Conservation (phyloP, 2,113 vertebrate species). For the Haemorhous mexicanus region DNA sequence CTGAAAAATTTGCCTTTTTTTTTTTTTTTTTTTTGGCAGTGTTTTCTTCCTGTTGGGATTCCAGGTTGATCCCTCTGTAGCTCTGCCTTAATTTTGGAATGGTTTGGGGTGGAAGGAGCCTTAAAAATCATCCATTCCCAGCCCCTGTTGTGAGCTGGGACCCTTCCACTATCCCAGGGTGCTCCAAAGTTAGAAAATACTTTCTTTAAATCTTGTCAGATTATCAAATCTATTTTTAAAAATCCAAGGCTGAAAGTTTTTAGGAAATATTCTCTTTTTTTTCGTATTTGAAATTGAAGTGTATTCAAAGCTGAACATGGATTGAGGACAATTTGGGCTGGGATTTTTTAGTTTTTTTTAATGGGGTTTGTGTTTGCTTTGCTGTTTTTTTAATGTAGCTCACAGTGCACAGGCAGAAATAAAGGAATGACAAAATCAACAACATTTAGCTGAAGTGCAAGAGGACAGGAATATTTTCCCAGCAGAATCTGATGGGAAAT, state of each 20-base stretch:
- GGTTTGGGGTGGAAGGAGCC: not conserved
- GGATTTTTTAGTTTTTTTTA: not conserved
- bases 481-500: not conserved
- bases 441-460: not conserved
- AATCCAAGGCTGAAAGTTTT: not conserved
- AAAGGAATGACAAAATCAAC: not conserved
- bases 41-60: not conserved
- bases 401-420: not conserved
- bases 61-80: not conserved
- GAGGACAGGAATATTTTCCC: not conserved
- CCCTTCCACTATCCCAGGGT: not conserved
- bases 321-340: not conserved
- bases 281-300: not conserved
- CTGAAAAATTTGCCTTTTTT: accelerated
- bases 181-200: not conserved
- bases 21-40: not conserved
- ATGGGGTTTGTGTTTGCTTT: not conserved
- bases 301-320: not conserved
- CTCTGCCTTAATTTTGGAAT: not conserved
- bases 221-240: not conserved
- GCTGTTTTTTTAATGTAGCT: not conserved
- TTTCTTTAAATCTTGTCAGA: not conserved
- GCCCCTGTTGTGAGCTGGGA: not conserved
- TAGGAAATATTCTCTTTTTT: not conserved
- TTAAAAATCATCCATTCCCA: not conserved